These are phyloP conservation scores for Bovichtus diacanthus DNA, from an alignment of 2,797 vertebrate species.

Conservation along the genomic window DNA sequence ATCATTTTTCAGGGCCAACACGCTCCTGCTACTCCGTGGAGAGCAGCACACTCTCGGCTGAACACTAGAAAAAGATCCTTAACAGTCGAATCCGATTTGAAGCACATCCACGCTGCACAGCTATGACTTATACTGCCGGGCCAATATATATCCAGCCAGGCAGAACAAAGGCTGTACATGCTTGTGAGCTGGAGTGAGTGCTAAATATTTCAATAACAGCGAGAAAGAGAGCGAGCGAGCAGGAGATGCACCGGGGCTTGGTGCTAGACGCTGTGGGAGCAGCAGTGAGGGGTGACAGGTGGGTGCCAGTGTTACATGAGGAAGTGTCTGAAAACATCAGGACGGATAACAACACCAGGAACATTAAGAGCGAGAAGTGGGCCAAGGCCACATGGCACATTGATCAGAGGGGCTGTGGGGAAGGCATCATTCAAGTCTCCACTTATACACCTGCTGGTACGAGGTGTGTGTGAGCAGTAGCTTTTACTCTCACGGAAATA, in stretches of 20 bases:
- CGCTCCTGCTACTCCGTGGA: constrained; percentile 20
- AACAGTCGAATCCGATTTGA: constrained; percentile 55
- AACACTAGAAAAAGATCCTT: constrained; percentile 40
- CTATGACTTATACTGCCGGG: constrained; percentile 41
- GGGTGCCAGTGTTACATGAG: constrained; percentile 57
- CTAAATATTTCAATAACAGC: constrained; percentile 80
- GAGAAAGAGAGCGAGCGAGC: constrained; percentile 38
- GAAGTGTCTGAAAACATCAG: constrained; percentile 71
- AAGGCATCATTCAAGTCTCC: constrained; percentile 28
- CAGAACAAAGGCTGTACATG: constrained; percentile 52
- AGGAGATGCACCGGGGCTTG: constrained; percentile 29
- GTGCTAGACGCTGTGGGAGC: constrained; percentile 53
- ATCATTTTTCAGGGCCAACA: constrained; percentile 56
- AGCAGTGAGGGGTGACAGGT: constrained; percentile 64
- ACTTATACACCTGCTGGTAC: constrained; percentile 65
- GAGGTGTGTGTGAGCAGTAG: constrained; percentile 59
- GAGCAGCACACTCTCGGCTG: constrained; percentile 6
- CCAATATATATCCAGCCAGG: constrained; percentile 63
- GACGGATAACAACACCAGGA: constrained; percentile 46
- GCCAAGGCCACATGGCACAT: constrained; percentile 26
- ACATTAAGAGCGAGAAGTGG: constrained; percentile 42
- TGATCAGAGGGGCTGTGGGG: constrained; percentile 36
- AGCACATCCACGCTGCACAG: constrained; percentile 29
- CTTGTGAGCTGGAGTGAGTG: constrained; percentile 61
- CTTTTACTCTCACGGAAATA: constrained; percentile 41